A percentile compares a stretch with the other conserved stretches of the same genome.
These are phyloP conservation scores for Muscicapa adusta DNA, from an alignment of 2,113 vertebrate species.

Conservation along the genomic window DNA sequence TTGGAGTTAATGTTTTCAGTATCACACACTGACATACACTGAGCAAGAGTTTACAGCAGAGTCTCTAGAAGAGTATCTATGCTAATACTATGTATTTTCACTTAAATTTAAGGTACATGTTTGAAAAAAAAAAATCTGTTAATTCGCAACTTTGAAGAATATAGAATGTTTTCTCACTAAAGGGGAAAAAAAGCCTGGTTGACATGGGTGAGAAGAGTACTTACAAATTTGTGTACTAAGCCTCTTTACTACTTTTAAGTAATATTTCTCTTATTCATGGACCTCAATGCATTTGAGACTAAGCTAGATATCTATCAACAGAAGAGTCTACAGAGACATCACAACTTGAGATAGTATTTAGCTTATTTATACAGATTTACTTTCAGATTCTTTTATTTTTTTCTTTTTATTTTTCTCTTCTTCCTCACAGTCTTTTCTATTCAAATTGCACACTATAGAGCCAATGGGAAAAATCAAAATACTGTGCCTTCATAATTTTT, in stretches of 20 bases:
- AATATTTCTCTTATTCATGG: not conserved
- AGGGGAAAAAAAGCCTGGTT: not conserved
- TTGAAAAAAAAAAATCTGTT: not conserved
- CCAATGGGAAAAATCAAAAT: not conserved
- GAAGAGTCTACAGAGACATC: not conserved
- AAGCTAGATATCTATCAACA: not conserved
- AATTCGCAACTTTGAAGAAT: not conserved
- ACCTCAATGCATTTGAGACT: not conserved
- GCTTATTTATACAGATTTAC: not conserved
- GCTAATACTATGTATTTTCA: not conserved
- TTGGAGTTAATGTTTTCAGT: not conserved
- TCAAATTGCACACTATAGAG: not conserved
- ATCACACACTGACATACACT: not conserved
- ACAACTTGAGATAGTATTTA: not conserved
- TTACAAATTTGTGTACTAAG: not conserved
- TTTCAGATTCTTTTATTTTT: not conserved
- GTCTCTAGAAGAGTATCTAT: not conserved
- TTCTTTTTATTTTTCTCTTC: not conserved
- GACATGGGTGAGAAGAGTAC: not conserved
- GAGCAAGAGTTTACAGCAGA: not conserved
- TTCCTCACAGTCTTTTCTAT: not conserved
- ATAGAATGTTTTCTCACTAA: not conserved
- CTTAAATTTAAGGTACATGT: not conserved
- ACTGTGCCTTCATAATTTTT: not conserved
- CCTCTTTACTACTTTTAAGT: too few relatives aligned